Evolutionary conservation across 2,888 invertebrate species (phyloP).

Genomic region (Nematopogon swammerdamellus): DNA sequence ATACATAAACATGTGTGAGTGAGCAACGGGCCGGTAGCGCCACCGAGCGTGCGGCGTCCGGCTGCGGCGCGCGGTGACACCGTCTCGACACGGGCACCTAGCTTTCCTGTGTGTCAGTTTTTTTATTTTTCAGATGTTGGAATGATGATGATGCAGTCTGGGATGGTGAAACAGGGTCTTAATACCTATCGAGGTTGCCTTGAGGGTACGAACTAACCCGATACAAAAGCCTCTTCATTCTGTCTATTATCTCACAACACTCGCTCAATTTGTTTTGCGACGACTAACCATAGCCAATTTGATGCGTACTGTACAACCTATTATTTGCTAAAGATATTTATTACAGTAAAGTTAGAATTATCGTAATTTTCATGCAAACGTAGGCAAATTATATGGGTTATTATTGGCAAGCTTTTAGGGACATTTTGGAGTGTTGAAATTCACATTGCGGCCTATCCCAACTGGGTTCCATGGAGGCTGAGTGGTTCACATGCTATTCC

Average conservation of each 20-base stretch:
- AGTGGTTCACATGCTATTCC: neutral
- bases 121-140: slow-evolving; percentile 89
- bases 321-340: neutral
- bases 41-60: too few relatives aligned
- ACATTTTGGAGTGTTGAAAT: too few relatives aligned
- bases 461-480: neutral
- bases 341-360: too few relatives aligned
- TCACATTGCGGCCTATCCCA: too few relatives aligned
- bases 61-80: neutral
- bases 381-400: too few relatives aligned
- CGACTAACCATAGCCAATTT: slow-evolving; percentile 48
- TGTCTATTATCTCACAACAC: slow-evolving; percentile 43
- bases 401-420: too few relatives aligned
- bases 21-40: neutral
- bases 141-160: slow-evolving; percentile 96
- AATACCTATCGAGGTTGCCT: slow-evolving; percentile 71
- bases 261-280: slow-evolving; percentile 45
- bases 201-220: slow-evolving; percentile 72
- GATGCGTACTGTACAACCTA: neutral
- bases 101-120: slow-evolving; percentile 51
- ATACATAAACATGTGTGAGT: neutral
- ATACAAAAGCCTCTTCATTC: slow-evolving; percentile 33
- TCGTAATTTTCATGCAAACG: too few relatives aligned
- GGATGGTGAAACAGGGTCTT: slow-evolving; percentile 90
- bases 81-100: slow-evolving; percentile 22